Evolutionary conservation across 2,888 invertebrate genomes (phyloP), one percentile per base, ranked within the genome.

Genomic region (Leucozona laternaria): DNA sequence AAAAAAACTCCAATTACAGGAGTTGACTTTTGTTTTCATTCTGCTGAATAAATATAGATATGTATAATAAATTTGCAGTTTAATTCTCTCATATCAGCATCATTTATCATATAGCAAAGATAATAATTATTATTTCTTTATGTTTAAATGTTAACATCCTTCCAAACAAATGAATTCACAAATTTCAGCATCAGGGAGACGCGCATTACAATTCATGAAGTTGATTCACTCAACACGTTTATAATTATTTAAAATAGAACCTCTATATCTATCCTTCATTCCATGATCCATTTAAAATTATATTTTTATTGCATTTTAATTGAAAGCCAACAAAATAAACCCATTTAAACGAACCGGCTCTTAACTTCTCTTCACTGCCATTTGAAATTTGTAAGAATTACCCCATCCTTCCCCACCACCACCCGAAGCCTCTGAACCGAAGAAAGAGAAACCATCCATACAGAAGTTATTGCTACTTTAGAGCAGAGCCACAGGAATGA

Each of bases 311-410:
- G 53, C 75, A 60, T 78, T 82, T 86, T 86, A 86, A 86, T 86
- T 86, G 86, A 82, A 86, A 82, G 82, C 78, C 71, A 71, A 86
- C 71, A 82, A 82, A 82, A 81, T 85, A 85, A 81, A 78, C 25
- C 81, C 43, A 78, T 71, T 86, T 64, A 64, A 82, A 70, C 62
- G 43, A 78, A 86, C 53, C 48, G 73, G 62, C 72, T 55, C 43
- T 40, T 66, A 45, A 31, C n/a, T 31, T 45, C 11, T 48, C 15
- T 15, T 15, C 22, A 10, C 40, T 62, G 15, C 55, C 37, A 48
- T 77, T 62, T 37, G 15, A 40, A 78, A 75, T 62, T 78, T 57
- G 43, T 71, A 82, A 75, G 60, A 70, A 75, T 34, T 72, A n/a
- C n/a, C n/a, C n/a, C n/a, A n/a, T n/a, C n/a, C 34, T 6, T 20